Base-by-base conservation (phyloP, 1,140 invertebrate genomes). In the Galleria mellonella region DNA sequence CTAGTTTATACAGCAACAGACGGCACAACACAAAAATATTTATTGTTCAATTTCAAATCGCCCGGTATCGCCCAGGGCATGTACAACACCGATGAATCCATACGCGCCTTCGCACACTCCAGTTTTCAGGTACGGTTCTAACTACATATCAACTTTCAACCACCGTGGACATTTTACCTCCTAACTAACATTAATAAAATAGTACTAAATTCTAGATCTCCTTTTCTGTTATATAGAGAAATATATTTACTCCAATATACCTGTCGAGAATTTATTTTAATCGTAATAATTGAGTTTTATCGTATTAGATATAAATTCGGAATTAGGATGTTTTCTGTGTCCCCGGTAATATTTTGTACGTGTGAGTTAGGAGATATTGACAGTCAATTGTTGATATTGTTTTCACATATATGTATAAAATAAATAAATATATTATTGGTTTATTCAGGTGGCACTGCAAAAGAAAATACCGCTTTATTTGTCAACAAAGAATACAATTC, bases 61-160 rank as follows among this genome's bases (percentile, higher is more conserved):
- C 88, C 90, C 14, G 96, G 96, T 48, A 93, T 97, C 1, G 89
- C 90, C 1, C 84, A 96, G 79, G 94, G 90, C 46, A 97, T 96
- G 94, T 97, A 97, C 87, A 97, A 97, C 71, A 94, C 92, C 0
- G 94, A 97, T 72, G 93, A 95, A 74, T 94, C 93, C 41, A 96
- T 97, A 55, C 69, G 73, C 32, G 89, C 92, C 23, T 97, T 97
- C 83, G 95, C 95, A 13, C 93, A 95, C 67, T 93, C 94, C 38
- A 95, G 93, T 63, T 95, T 97, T 77, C 91, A 93, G 81, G 86
- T 87, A 52, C 52, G 31, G n/a, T 38, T 23, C 29, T 29, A 17
- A 5, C 4, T 29, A 29, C 4, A 4, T 29, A 29, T 29, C 28
- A 29, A 29, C 4, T 9, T 31, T 2, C 2, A 3, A 31, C n/a